Conservation (phyloP, 2,888 invertebrate species). For the Priocnemis perturbator region DNA sequence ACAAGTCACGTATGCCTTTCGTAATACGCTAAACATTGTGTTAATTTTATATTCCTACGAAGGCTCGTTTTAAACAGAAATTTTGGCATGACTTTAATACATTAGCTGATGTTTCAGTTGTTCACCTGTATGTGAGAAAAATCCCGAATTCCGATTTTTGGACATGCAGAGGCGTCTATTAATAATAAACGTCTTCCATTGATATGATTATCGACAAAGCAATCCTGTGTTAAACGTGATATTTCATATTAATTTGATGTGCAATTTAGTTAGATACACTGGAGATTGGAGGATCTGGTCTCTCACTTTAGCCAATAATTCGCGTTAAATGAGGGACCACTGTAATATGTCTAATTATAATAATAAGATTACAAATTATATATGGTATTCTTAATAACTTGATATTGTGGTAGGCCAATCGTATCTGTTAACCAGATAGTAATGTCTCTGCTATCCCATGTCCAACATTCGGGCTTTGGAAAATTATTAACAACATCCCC, state of each 20-base stretch:
- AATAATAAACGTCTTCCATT: constrained; percentile 48
- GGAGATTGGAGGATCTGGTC: too few species aligned
- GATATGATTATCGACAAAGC: constrained; percentile 45
- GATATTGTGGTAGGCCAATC: constrained; percentile 77
- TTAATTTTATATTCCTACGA: neutral
- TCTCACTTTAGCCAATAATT: too few species aligned
- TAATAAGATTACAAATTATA: neutral
- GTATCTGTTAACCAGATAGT: constrained; percentile 75
- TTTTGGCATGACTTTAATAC: neutral
- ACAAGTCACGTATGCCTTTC: constrained; percentile 73
- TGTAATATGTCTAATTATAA: constrained; percentile 2
- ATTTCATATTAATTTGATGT: neutral
- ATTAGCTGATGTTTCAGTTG: neutral
- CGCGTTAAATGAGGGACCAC: too few species aligned
- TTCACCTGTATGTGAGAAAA: constrained; percentile 44
- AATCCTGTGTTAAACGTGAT: constrained; percentile 31
- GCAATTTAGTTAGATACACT: too few species aligned
- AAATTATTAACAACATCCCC: constrained; percentile 74
- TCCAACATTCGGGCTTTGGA: constrained; percentile 73
- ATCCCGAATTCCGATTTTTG: constrained; percentile 48
- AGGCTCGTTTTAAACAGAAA: too few species aligned
- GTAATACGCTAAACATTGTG: constrained; percentile 56
- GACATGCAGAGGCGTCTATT: constrained; percentile 40
- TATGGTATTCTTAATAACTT: constrained; percentile 64
- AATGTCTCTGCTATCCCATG: constrained; percentile 76